phyloP scores from a whole-genome alignment of 2,888 invertebrate species.

The Malthinus seriepunctatus region DNA sequence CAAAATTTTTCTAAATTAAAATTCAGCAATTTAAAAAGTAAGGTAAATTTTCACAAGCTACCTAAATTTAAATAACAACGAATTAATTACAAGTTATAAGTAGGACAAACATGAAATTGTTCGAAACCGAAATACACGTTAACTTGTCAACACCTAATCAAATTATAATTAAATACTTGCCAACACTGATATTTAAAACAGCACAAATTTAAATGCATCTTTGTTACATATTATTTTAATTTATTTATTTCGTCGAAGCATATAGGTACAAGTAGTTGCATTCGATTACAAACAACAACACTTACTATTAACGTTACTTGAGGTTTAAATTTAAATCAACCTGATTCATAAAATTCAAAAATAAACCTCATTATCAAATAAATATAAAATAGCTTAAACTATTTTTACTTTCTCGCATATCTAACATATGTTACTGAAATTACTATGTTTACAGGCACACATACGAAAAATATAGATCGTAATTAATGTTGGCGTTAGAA shows the following conservation, averaged over 20 bases:
- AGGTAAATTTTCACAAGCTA: too few relatives aligned
- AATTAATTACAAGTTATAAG: not conserved
- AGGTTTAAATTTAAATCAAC: not conserved
- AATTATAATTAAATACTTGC: slow-evolving; percentile 38
- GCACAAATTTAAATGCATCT: slow-evolving; percentile 38
- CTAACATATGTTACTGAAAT: slow-evolving; percentile 4
- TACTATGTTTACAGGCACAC: not conserved
- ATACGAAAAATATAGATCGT: too few relatives aligned
- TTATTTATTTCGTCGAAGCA: too few relatives aligned
- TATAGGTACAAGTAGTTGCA: too few relatives aligned
- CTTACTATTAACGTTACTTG: too few relatives aligned
- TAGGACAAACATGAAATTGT: not conserved
- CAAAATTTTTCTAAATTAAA: too few relatives aligned
- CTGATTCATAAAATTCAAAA: slow-evolving; percentile 2
- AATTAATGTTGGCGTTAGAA: too few relatives aligned
- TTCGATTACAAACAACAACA: too few relatives aligned
- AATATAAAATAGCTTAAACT: slow-evolving; percentile 5
- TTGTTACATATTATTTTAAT: not conserved
- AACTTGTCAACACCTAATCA: not conserved
- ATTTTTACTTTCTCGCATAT: slow-evolving; percentile 15
- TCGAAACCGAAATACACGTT: not conserved
- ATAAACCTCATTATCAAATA: slow-evolving; percentile 13
- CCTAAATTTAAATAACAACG: too few relatives aligned
- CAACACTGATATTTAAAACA: slow-evolving; percentile 44
- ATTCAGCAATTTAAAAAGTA: too few relatives aligned